Percentiles rank a stretch among this genome's conserved stretches.
Conservation (phyloP, 2,888 invertebrate species). For the Stenotaenia linearis region DNA sequence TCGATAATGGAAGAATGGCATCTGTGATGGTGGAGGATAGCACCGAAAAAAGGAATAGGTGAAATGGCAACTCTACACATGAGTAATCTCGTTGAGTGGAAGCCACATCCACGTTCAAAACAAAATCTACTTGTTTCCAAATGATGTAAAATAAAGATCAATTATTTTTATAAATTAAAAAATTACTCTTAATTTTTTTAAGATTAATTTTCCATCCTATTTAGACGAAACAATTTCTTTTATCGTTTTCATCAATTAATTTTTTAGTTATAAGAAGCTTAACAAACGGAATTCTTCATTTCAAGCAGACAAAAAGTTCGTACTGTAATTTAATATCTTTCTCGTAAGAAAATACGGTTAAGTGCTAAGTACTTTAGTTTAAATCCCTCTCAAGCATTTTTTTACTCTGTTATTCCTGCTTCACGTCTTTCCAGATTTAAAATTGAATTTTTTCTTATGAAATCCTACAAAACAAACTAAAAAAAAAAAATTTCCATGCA, state of each 20-base stretch:
- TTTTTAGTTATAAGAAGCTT: background rate
- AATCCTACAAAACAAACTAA: background rate
- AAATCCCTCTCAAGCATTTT: background rate
- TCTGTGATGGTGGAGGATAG: background rate
- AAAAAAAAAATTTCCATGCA: background rate
- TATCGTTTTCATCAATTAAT: background rate
- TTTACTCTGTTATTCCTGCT: background rate
- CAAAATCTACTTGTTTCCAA: background rate
- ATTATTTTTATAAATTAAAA: too few species aligned
- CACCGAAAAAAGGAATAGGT: background rate
- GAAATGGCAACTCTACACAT: background rate
- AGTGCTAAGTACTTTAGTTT: background rate
- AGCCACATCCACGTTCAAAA: background rate
- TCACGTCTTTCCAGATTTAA: background rate
- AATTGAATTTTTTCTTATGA: background rate
- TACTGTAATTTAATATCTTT: background rate
- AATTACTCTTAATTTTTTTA: too few species aligned
- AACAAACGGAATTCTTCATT: background rate
- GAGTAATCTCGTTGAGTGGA: background rate
- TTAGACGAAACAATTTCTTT: too few species aligned
- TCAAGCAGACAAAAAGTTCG: background rate
- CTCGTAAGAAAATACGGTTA: background rate
- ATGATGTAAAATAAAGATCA: too few species aligned
- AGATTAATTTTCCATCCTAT: too few species aligned
- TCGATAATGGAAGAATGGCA: conserved; percentile 17